Evolutionary conservation across 2,113 vertebrate genomes (phyloP).

Genomic region (Ochotona princeps): DNA sequence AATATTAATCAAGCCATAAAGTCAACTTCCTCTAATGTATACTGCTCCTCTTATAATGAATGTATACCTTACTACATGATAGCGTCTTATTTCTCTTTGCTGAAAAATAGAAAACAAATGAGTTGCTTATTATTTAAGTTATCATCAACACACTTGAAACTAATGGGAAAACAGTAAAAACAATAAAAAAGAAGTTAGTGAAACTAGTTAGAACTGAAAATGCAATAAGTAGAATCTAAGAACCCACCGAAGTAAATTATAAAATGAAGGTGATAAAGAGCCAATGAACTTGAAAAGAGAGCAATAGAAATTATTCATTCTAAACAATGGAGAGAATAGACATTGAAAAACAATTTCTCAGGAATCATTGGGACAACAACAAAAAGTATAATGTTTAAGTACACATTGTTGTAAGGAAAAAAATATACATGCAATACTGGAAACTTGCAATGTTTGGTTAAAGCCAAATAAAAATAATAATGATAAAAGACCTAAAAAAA

Average conservation of each 20-base stretch:
- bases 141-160: neutral
- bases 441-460: neutral
- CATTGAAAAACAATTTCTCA: neutral
- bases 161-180: neutral
- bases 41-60: neutral
- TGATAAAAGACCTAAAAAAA: too few species aligned
- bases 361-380: neutral
- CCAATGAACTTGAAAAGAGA: neutral
- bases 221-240: neutral
- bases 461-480: neutral
- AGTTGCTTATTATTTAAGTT: neutral
- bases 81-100: conserved; percentile 4
- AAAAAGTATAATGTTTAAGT: neutral
- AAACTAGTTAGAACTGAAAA: neutral
- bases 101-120: neutral
- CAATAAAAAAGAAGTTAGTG: neutral
- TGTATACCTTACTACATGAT: neutral
- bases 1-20: neutral
- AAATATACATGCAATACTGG: too few species aligned
- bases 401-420: too few species aligned
- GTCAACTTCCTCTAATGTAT: neutral
- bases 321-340: neutral
- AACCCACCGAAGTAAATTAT: neutral
- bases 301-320: neutral
- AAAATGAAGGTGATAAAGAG: neutral